A percentile compares a stretch with the other conserved stretches of the same genome.
These are phyloP conservation scores for Muntiacus reevesi DNA, from an alignment of 2,113 vertebrate genomes.

Conservation along the genomic window DNA sequence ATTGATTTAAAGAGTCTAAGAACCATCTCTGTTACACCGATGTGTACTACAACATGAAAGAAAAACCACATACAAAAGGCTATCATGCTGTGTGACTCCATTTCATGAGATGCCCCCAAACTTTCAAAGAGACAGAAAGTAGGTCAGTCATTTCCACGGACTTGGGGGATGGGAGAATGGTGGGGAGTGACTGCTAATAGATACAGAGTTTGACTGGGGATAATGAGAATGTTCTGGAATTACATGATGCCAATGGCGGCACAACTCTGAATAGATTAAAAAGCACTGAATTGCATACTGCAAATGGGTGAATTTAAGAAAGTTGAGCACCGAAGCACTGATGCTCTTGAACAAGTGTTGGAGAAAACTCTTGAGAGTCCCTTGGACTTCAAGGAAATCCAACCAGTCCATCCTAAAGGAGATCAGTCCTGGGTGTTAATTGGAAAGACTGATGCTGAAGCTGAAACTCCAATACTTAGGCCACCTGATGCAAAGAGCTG, in stretches of 20 bases:
- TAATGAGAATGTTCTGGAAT: background rate
- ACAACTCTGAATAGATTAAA: background rate
- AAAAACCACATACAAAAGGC: background rate
- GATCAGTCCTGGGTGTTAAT: background rate
- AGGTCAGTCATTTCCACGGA: background rate
- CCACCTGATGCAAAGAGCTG: background rate
- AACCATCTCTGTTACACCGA: background rate
- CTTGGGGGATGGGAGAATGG: background rate
- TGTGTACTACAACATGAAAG: background rate
- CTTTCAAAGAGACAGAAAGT: background rate
- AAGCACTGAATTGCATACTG: background rate
- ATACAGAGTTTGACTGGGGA: background rate
- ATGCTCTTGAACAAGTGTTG: background rate
- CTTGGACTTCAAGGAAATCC: background rate
- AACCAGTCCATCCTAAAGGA: background rate
- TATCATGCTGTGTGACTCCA: background rate
- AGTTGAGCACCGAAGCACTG: background rate
- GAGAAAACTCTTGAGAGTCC: background rate
- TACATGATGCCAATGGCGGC: background rate
- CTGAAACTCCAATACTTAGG: background rate
- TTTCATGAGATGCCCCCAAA: background rate
- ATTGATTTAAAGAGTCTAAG: background rate
- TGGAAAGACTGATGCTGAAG: background rate
- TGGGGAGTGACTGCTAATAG: background rate
- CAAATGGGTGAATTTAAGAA: background rate